Base-by-base conservation (phyloP, 2,113 vertebrate species). In the Lanius collurio region DNA sequence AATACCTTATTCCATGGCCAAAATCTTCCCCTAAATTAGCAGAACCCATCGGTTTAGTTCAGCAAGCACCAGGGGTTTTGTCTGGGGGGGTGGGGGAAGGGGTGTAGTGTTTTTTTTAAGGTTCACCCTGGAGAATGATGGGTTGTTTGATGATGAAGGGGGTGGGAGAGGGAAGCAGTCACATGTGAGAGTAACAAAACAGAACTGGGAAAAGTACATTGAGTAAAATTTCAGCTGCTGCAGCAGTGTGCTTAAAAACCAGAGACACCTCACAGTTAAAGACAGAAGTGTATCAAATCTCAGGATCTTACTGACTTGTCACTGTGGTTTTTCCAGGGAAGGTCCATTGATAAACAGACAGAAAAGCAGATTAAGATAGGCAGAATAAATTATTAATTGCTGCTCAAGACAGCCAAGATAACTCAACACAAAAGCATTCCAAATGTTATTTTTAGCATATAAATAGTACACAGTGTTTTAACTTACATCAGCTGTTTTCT, bases 381-480 rank as follows among this genome's bases (percentile, higher is more conserved):
- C 23, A 81, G 87, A 89, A 67, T 94, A 83, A 93, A 96, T 97
- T 95, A 92, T 81, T 90, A 96, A 97, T 70, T 91, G 79, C 91
- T 60, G 53, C 91, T 96, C 95, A 63, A 96, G 37, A 90, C 78
- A 79, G 92, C 77, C 76, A 91, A 93, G 74, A 85, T 59, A 96
- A 79, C 92, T 90, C 57, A 68, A 91, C 94, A 96, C 76, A 95
- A 94, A 96, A 78, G 94, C 90, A 94, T 97, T 90, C 83, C 75
- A 77, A 95, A 91, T 70, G 93, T 69, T 96, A 96, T 97, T 97
- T 96, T 89, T 90, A 94, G 84, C 78, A 78, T 73, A 93, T 64
- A 95, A 93, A 97, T 89, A 96, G 92, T 83, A 96, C 90, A 87
- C 65, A 47, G 67, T 93, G 84, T 96, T 97, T 87, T 94, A 97